Base-by-base conservation (phyloP, 2,888 invertebrate species). In the Patella pellucida region DNA sequence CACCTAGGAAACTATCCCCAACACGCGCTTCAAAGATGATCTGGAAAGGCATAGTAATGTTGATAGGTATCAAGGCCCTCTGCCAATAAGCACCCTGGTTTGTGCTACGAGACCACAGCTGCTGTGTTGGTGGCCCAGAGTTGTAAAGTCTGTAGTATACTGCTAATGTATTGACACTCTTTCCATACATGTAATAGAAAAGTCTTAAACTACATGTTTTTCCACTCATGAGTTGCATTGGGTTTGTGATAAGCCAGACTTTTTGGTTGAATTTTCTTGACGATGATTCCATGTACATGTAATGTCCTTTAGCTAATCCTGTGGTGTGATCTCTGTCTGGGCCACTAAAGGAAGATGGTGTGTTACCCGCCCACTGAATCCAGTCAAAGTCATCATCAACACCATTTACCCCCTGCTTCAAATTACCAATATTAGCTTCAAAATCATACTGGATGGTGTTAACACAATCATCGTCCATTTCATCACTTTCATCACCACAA, bases 141-240 rank as follows among this genome's bases (percentile, higher is more conserved):
- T 81, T 85, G 76, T 86, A 85, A 7, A 82, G 74, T 71, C 87
- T 80, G 68, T 82, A 79, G 71, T 83, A 84, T 2, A 89, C 80
- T 52, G 78, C 83, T n/a, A 89, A 74, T 19, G 77, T 76, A 70
- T 86, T 86, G 9, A 81, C 81, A 74, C 80, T 78, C 27, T 77
- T 78, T 62, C 89, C 88, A 73, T 86, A 87, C 86, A 88, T 88
- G 77, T 82, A 87, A 73, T 86, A 85, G 79, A 82, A 89, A 79
- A 89, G 86, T 50, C 83, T 78, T 69, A 89, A 71, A 68, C 79
- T 82, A 75, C 84, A 84, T 15, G 78, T 72, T 72, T 19, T 73
- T 2, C 78, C 76, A 16, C 76, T 72, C 11, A 81, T 79, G 19
- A 79, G 54, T 67, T 77, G 79, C 77, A 86, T 83, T 19, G 85